A percentile compares a stretch with the other conserved stretches of the same genome.
These are phyloP conservation scores for Gortyna flavago DNA, from an alignment of 2,888 invertebrate genomes.

Conservation along the genomic window DNA sequence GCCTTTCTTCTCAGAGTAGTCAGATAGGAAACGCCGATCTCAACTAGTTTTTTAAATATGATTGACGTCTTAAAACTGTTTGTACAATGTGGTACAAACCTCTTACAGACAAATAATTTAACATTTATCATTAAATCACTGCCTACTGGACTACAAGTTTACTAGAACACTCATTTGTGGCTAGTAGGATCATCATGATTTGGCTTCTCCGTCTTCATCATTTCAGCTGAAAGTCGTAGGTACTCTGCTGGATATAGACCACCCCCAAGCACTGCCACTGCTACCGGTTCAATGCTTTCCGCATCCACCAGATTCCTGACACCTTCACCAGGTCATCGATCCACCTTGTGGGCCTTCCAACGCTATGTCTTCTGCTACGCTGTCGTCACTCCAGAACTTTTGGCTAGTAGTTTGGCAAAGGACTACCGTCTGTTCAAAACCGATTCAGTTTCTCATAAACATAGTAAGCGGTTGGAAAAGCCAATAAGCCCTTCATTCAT, in stretches of 20 bases:
- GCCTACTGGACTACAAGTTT: too few relatives aligned
- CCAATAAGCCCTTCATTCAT: slow-evolving; percentile 30
- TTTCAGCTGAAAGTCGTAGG: neutral
- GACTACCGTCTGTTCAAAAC: neutral
- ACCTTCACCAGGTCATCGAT: neutral
- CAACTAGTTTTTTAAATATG: too few relatives aligned
- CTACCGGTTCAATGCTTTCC: neutral
- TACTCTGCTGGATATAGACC: neutral
- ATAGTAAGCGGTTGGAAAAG: slow-evolving; percentile 19
- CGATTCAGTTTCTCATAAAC: neutral
- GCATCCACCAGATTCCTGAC: neutral
- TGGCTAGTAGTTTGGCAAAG: neutral
- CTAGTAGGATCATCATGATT: neutral
- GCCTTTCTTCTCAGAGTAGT: too few relatives aligned
- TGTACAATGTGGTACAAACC: too few relatives aligned
- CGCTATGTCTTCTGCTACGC: neutral
- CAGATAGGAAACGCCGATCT: too few relatives aligned
- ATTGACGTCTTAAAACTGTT: too few relatives aligned
- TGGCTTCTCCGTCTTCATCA: neutral
- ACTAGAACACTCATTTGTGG: too few relatives aligned
- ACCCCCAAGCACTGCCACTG: neutral
- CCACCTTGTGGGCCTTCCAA: too few relatives aligned
- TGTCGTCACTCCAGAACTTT: neutral
- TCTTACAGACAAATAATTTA: too few relatives aligned
- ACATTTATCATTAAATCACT: too few relatives aligned